Conservation (phyloP, 2,888 invertebrate genomes). For the Heliconius ismenius region DNA sequence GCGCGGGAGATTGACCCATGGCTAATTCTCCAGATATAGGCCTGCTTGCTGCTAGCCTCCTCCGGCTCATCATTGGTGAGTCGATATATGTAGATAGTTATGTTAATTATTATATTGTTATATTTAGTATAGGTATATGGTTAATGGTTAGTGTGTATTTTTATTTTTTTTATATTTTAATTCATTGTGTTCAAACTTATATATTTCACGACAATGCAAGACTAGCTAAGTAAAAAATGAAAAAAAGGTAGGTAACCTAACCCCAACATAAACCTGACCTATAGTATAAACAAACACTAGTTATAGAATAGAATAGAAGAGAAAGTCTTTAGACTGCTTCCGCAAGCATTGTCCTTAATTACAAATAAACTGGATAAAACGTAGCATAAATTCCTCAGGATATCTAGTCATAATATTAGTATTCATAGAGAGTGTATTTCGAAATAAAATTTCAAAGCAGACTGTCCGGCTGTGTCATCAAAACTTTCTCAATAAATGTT, state of each 20-base stretch:
- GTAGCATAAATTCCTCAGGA: not conserved
- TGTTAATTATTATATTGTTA: too few relatives aligned
- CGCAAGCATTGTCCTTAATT: not conserved
- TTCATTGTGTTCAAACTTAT: not conserved
- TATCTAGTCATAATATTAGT: not conserved
- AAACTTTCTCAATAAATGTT: constrained; percentile 32
- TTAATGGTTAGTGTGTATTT: not conserved
- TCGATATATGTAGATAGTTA: constrained; percentile 44
- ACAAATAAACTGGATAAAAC: not conserved
- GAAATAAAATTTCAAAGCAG: constrained; percentile 9
- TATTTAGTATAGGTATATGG: not conserved
- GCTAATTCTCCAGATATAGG: constrained; percentile 83
- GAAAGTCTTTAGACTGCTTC: not conserved
- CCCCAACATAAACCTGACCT: not conserved
- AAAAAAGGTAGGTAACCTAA: too few relatives aligned
- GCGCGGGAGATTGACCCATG: constrained; percentile 75
- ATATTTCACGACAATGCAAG: not conserved
- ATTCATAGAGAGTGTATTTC: constrained; percentile 5
- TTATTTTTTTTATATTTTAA: not conserved
- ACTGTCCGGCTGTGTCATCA: constrained; percentile 17
- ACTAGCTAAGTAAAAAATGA: too few relatives aligned
- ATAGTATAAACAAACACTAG: not conserved
- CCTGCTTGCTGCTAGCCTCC: constrained; percentile 82
- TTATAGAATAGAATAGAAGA: not conserved
- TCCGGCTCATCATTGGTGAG: constrained; percentile 85